Evolutionary conservation across 2,888 invertebrate species (phyloP), one percentile per base, ranked within the genome.

Genomic region (Hemithea aestivaria): DNA sequence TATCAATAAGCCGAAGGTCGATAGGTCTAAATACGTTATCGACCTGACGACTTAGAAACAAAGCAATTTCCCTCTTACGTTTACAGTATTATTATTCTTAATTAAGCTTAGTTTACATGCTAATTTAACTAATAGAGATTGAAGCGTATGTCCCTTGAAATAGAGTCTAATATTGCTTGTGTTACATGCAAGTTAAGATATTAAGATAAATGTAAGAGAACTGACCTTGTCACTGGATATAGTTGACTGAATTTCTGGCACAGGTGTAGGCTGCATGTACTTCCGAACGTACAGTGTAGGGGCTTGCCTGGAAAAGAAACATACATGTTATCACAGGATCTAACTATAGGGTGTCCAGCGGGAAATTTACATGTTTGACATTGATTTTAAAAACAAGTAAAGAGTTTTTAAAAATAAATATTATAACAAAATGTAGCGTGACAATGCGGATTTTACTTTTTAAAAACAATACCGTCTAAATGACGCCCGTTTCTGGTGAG

Each of bases 201-300:
- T 38, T 34, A n/a, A n/a, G 41, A 35, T 20, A 23, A 28, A 27
- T 22, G 35, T 40, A 50, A 44, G 44, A 40, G 44, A 57, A 46
- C 71, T 76, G 55, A 88, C 88, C 88, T 90, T 30, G 93, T 92
- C 11, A 92, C 91, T 4, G 96, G 96, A 76, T 94, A 94, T 29
- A 96, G 81, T 56, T 94, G 92, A 66, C 91, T 93, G 73, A 96
- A 95, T 66, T 93, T 92, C 77, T 97, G 97, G 48, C 94, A 93
- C 54, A 97, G 81, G 76, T 97, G 97, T 27, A 97, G 83, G 10
- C 95, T 95, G 76, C 97, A 97, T 4, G 91, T 91, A 47, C 90
- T 89, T 31, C 84, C 89, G 30, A 80, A 59, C 27, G 89, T 80
- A 64, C 95, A 96, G 53, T 89, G 89, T 23, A 93, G 87, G 8